Base-by-base conservation (phyloP, 2,888 invertebrate species). In the Sphaeridia pumilis region DNA sequence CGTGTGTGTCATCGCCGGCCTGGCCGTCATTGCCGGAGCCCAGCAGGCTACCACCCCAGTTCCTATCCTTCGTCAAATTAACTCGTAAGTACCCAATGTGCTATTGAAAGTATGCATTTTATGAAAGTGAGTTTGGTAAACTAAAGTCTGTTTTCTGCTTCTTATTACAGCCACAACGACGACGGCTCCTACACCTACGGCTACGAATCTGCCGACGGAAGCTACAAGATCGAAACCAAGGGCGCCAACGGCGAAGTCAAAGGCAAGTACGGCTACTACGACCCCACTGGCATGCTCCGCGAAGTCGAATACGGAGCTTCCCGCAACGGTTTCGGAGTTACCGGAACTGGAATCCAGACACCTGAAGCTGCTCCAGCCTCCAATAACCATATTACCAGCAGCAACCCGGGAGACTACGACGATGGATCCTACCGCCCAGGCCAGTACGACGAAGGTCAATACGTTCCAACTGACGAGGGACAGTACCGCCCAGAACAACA, bases 191-290 rank as follows among this genome's bases (percentile, higher is more conserved):
- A 89, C 72, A 87, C 85, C 65, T 88, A 83, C 67, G 88, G 87
- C 0, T 89, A 85, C 70, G 88, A 89, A 70, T 84, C 79, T 0
- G 88, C 86, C 0, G 88, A 89, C 67, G 87, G 86, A 10, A 81
- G 83, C 46, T 87, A 84, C 74, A 87, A 87, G 72, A 87, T 88
- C 58, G 88, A 88, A 70, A 87, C 87, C 1, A 88, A 87, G 70
- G 84, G 84, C 66, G 76, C 84, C 0, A 82, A 78, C 43, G 88
- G 88, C 0, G 87, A 87, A 66, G 86, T 88, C 0, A 83, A 80
- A 47, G 89, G 89, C 55, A 89, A 88, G 69, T 89, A 88, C 67
- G 89, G 89, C n/a, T 89, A 87, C 69, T 76, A 87, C 1, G 88
- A 88, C 63, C 85, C 83, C 66, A 73, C 72, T 10, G 89, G 89